These are phyloP conservation scores for Romanogobio albipinnatus DNA, from an alignment of 2,113 vertebrate genomes.

Conservation along the genomic window DNA sequence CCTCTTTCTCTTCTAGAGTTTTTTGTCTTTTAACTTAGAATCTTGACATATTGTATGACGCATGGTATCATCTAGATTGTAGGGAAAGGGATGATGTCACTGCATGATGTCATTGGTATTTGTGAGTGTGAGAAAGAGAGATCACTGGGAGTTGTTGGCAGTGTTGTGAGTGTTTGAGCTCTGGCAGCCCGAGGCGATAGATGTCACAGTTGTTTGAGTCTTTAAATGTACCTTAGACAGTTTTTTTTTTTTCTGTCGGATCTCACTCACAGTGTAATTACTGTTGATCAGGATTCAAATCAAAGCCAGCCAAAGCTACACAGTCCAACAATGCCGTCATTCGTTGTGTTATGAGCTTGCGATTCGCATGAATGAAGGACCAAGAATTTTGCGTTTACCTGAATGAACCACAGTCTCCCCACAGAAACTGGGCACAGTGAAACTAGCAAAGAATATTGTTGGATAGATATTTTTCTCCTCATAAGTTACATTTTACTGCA, in stretches of 20 bases:
- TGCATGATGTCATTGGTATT: constrained; percentile 19
- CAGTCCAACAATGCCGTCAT: constrained; percentile 60
- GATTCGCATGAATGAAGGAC: constrained; percentile 53
- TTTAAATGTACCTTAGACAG: constrained; percentile 72
- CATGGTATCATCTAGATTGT: not conserved
- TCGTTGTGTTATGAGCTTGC: constrained; percentile 38
- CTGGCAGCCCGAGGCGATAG: constrained; percentile 59
- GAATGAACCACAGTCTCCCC: constrained; percentile 38
- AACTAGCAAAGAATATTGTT: constrained; percentile 31
- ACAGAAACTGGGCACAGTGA: constrained; percentile 5
- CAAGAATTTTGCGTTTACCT: constrained; percentile 50
- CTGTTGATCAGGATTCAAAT: constrained; percentile 64
- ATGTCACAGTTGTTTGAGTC: constrained; percentile 68
- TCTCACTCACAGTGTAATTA: constrained; percentile 64
- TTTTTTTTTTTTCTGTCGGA: constrained; percentile 64
- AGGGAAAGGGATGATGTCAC: not conserved
- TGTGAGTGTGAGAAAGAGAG: constrained; percentile 49
- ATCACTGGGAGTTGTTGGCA: constrained; percentile 43
- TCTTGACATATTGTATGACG: constrained; percentile 43
- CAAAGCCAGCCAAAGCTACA: constrained; percentile 56
- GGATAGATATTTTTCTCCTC: constrained; percentile 34
- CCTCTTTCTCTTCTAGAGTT: constrained; percentile 47
- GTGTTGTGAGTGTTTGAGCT: constrained; percentile 54
- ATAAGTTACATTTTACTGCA: constrained; percentile 35
- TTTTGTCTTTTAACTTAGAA: constrained; percentile 46